Evolutionary conservation across 2,113 vertebrate species (phyloP), one percentile per base, ranked within the genome.

Genomic region (Circaetus cinerascens): DNA sequence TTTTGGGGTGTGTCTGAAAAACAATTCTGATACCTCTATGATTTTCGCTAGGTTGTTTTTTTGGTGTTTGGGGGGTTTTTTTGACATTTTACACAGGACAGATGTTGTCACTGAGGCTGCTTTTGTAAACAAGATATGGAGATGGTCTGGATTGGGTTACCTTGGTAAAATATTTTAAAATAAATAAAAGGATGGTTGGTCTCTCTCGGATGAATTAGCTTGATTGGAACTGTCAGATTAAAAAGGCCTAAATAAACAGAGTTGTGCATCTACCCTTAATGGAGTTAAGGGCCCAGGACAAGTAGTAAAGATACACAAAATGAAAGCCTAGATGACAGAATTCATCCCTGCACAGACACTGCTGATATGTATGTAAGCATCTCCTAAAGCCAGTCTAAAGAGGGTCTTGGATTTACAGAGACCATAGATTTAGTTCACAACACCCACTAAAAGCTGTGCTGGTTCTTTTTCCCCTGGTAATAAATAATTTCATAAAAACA

Each of bases 141-240:
- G 98, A 98, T 97, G 97, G 97, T 59, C 62, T 97, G 96, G 98
- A 96, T 98, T 96, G 95, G 95, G 98, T 98, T 98, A 98, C 98
- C 23, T 97, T 87, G 85, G 94, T 96, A 79, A 98, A 98, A 97
- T 86, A 94, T 92, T 89, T 90, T 98, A 98, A 98, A 98, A 97
- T 98, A 98, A 98, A 98, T 98, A 98, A 87, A 90, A 95, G 93
- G 97, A 95, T 48, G 97, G 93, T 98, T 98, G 98, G 97, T 98
- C 90, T 97, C 90, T 97, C 95, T 98, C 98, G 98, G 98, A 96
- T 97, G 96, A 98, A 98, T 98, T 98, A 98, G 96, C 95, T 91
- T 98, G 98, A 98, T 98, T 98, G 96, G 71, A 98, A 97, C 95
- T 98, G 98, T 98, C 98, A 98, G 98, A 97, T 98, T 95, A 96